Evolutionary conservation across 1,140 invertebrate genomes (phyloP).

Genomic region (Zaprionus nigranus): DNA sequence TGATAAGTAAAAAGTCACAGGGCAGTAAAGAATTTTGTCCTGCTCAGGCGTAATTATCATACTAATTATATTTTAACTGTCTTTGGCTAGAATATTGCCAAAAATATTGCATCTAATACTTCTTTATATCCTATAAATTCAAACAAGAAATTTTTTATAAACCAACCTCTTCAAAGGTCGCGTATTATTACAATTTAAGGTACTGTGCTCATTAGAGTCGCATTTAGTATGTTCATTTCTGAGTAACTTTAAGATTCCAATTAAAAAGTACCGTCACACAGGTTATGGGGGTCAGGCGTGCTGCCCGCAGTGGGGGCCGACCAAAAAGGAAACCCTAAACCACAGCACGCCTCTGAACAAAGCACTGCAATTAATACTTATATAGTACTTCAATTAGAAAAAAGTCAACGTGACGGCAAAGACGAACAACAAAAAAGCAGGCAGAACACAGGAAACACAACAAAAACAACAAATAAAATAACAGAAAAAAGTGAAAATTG

Average conservation of each 20-base stretch:
- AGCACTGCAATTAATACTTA: constrained; percentile 79
- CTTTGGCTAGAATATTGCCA: neutral
- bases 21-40: neutral
- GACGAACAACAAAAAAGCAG: constrained; percentile 13
- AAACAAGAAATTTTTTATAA: neutral
- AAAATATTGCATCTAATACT: too few species aligned
- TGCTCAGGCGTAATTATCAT: neutral
- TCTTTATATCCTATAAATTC: neutral
- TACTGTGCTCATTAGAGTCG: neutral
- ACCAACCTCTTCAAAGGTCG: too few species aligned
- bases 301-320: neutral
- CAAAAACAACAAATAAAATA: constrained; percentile 14
- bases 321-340: constrained; percentile 43
- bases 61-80: neutral
- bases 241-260: constrained; percentile 41
- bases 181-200: neutral
- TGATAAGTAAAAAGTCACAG: neutral
- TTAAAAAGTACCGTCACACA: constrained; percentile 33
- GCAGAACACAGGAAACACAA: constrained; percentile 13
- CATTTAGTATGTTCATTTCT: neutral
- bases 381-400: constrained; percentile 71
- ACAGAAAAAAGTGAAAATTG: constrained; percentile 73
- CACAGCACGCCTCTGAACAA: constrained; percentile 63
- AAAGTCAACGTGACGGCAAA: constrained; percentile 54
- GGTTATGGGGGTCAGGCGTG: constrained; percentile 19